Conservation (phyloP, 2,888 invertebrate genomes). For the Allacma fusca region DNA sequence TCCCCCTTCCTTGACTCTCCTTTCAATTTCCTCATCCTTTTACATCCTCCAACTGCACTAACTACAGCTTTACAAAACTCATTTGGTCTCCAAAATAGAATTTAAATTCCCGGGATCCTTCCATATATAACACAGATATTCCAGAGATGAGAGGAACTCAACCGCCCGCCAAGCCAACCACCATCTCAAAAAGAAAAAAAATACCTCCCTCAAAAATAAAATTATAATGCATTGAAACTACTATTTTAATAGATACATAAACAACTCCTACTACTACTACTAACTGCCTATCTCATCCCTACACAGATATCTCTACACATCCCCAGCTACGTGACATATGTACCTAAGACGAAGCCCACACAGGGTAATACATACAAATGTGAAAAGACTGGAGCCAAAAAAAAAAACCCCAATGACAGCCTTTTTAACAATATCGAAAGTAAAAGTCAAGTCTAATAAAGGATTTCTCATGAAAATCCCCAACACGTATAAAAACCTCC, state of each 20-base stretch:
- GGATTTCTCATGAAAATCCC: conserved; percentile 12
- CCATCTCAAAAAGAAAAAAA: no score
- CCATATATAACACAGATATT: no score
- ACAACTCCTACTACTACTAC: no score
- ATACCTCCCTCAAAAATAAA: no score
- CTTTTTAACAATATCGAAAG: neutral
- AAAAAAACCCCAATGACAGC: neutral
- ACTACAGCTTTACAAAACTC: neutral
- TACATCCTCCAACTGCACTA: neutral
- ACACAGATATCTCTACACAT: no score
- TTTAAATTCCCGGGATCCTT: neutral
- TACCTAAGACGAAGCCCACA: no score
- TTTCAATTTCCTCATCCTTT: conserved; percentile 10
- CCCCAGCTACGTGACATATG: no score
- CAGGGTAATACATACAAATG: no score
- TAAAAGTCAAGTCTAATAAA: conserved; percentile 4
- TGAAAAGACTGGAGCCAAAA: neutral
- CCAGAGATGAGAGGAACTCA: neutral
- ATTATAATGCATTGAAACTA: no score
- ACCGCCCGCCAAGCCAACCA: no score
- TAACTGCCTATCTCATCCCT: no score
- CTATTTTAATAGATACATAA: no score
- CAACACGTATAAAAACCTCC: neutral
- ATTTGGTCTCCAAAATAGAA: conserved; percentile 7
- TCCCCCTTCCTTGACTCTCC: neutral